phyloP scores from a whole-genome alignment of 2,888 invertebrate genomes.

The Tetragnatha montana region DNA sequence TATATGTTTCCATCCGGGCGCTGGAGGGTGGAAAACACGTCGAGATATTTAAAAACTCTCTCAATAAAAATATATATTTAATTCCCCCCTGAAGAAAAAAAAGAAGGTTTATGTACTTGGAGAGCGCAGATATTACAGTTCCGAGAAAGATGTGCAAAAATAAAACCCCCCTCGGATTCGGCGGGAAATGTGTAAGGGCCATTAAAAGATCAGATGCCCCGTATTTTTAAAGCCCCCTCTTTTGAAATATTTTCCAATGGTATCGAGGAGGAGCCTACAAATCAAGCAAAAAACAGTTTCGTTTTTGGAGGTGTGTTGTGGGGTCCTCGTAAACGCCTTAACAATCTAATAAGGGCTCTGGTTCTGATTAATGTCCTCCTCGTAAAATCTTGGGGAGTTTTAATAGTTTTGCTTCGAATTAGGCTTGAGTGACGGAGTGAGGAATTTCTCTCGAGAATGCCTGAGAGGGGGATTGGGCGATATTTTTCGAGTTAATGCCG shows the following conservation, averaged over 20 bases:
- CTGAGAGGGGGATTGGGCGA: no score
- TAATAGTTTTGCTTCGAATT: no score
- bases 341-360: no score
- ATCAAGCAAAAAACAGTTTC: no score
- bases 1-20: neutral
- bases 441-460: no score
- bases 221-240: neutral
- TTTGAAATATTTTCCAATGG: neutral
- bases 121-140: neutral
- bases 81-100: neutral
- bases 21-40: neutral
- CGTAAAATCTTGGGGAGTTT: no score
- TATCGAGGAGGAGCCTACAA: no score
- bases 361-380: no score
- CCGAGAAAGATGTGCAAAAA: neutral
- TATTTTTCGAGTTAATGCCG: no score
- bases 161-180: neutral
- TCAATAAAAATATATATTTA: neutral
- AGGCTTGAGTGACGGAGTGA: no score
- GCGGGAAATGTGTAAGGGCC: neutral
- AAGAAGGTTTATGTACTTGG: neutral
- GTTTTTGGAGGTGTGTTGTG: no score
- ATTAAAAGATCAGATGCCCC: neutral
- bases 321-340: no score
- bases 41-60: neutral